Conservation (phyloP, 2,113 vertebrate genomes). For the Glaucomys volans region DNA sequence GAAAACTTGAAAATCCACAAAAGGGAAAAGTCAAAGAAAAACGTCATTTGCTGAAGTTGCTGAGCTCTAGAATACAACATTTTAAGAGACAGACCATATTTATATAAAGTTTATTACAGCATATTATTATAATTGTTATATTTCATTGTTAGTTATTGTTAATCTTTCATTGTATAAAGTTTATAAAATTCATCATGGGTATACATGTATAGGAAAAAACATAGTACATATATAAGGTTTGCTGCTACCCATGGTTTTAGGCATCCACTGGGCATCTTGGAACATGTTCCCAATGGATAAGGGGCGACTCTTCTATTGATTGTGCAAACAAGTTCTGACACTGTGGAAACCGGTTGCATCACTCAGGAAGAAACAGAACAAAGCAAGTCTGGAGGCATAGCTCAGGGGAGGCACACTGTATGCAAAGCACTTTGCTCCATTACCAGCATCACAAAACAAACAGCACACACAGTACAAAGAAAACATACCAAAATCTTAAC, state of each 20-base stretch:
- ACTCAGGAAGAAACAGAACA: constrained; percentile 2
- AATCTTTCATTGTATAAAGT: neutral
- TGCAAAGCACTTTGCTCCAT: neutral
- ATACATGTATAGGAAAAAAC: neutral
- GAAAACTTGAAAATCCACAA: neutral
- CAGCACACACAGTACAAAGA: neutral
- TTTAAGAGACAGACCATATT: neutral
- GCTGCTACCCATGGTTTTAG: no score
- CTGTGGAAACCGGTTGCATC: neutral
- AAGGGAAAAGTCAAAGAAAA: neutral
- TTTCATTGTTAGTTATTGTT: neutral
- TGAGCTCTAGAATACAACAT: neutral
- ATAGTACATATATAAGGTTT: neutral
- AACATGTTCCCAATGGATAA: neutral
- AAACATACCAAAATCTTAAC: constrained; percentile 17
- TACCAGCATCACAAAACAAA: neutral
- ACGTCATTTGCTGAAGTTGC: neutral
- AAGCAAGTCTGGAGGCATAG: neutral
- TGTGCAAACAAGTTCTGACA: neutral
- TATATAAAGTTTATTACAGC: neutral
- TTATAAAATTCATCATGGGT: neutral
- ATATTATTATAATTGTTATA: neutral
- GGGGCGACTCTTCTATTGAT: neutral
- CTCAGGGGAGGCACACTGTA: neutral
- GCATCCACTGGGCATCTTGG: neutral